A percentile compares a stretch with the other conserved stretches of the same genome.
phyloP scores from a whole-genome alignment of 2,888 invertebrate genomes.

The Ormyrus labotus region DNA sequence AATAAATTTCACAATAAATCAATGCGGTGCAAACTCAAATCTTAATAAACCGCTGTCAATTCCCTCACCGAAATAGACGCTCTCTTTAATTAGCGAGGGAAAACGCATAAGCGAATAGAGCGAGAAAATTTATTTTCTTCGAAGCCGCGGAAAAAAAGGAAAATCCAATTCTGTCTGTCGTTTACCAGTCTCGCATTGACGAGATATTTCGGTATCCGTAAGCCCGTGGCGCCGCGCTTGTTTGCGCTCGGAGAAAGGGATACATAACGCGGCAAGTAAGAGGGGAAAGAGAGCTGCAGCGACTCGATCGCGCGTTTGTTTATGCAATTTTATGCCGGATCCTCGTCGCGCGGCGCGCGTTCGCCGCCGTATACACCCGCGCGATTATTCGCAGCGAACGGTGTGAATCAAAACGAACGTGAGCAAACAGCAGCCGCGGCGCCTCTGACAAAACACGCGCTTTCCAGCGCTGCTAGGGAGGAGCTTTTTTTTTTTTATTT shows the following conservation, averaged over 20 bases:
- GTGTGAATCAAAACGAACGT: conserved; percentile 18
- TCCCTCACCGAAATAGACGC: too few relatives aligned
- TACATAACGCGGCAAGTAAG: neutral
- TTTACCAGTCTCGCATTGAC: neutral
- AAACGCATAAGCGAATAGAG: neutral
- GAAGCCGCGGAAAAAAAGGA: neutral
- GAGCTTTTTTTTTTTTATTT: conserved; percentile 31
- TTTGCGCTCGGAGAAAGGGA: conserved; percentile 37
- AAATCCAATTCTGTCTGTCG: neutral
- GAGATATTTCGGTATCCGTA: conserved; percentile 20
- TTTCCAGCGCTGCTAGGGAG: neutral
- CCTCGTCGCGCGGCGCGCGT: conserved; percentile 25
- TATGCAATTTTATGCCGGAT: conserved; percentile 58
- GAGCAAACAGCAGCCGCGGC: conserved; percentile 28
- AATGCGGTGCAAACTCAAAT: too few relatives aligned
- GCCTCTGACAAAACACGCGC: conserved; percentile 1
- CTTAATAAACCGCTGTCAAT: too few relatives aligned
- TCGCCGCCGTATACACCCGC: neutral
- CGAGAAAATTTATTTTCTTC: conserved; percentile 1
- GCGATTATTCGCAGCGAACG: neutral
- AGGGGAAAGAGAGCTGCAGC: neutral
- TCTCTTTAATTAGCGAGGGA: too few relatives aligned
- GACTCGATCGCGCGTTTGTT: conserved; percentile 57
- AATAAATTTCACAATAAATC: too few relatives aligned
- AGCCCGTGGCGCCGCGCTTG: conserved; percentile 17